Evolutionary conservation across 2,113 vertebrate genomes (phyloP).

Genomic region (Epinephelus lanceolatus): DNA sequence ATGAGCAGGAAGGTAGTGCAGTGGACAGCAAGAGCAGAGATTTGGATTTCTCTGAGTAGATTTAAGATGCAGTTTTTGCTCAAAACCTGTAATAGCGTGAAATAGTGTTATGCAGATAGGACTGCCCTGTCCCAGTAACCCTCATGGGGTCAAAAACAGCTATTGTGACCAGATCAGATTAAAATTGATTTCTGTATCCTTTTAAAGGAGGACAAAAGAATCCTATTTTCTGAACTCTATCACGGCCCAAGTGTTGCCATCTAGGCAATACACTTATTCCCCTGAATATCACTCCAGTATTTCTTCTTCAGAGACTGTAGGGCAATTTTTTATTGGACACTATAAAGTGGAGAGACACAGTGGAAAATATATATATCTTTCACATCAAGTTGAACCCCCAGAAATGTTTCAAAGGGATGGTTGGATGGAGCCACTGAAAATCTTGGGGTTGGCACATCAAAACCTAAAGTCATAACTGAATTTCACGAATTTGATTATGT

Average conservation of each 20-base stretch:
- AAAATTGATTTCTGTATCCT: neutral
- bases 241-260: neutral
- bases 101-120: constrained; percentile 9
- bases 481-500: too few relatives aligned
- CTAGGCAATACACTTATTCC: neutral
- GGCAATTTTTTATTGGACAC: too few relatives aligned
- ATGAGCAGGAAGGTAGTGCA: constrained; percentile 34
- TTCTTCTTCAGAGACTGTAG: neutral
- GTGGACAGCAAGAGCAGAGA: constrained; percentile 22
- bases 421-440: too few relatives aligned
- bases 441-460: too few relatives aligned
- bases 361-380: neutral
- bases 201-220: neutral
- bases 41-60: constrained; percentile 16
- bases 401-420: too few relatives aligned
- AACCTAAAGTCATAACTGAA: too few relatives aligned
- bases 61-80: neutral
- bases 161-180: neutral
- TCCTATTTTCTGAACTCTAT: neutral
- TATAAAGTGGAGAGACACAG: neutral
- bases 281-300: neutral
- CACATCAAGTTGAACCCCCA: neutral
- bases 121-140: neutral
- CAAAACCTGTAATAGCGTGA: constrained; percentile 6
- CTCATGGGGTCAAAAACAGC: neutral